Evolutionary conservation across 2,113 vertebrate genomes (phyloP), one percentile per base, ranked within the genome.

Genomic region (Rhinolophus sinicus): DNA sequence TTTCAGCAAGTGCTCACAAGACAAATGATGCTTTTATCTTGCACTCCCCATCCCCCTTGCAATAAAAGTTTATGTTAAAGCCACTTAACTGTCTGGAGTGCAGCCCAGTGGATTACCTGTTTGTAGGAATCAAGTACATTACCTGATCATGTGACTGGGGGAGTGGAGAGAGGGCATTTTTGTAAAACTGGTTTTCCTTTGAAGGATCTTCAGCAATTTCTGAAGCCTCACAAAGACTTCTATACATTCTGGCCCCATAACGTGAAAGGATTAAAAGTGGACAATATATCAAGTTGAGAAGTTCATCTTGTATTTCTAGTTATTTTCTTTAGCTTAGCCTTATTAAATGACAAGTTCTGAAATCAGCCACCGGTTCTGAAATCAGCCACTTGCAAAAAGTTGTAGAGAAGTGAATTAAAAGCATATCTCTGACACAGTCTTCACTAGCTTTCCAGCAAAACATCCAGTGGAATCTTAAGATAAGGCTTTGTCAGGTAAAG

Each of bases 11-110:
- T 72, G 78, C 73, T 94, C 95, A 21, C 83, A 98, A 98, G 98
- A 99, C 91, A 98, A 98, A 98, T 98, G 98, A 96, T 89, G 97
- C 97, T 98, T 98, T 98, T 98, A 99, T 98, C 98, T 98, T 44
- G 67, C 97, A 94, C 97, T 91, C 92, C 88, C 96, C 77, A 50
- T 56, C 80, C 85, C 65, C 52, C 52, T 96, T 93, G 96, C 95
- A 96, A 90, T 88, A 73, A 89, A 92, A 98, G 98, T 99, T 99
- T 98, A 98, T 0, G 91, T 98, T 98, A 98, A 98, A 98, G 97
- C 97, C 98, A 98, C 98, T 99, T 98, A 98, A 95, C 97, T 11
- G 78, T 94, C 97, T 98, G 90, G 97, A 98, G 97, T 80, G 87
- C 26, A 67, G 97, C 88, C 88, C 89, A 80, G 91, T 80, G 97